Evolutionary conservation across 1,140 invertebrate species (phyloP).

Genomic region (Nephotettix cincticeps): DNA sequence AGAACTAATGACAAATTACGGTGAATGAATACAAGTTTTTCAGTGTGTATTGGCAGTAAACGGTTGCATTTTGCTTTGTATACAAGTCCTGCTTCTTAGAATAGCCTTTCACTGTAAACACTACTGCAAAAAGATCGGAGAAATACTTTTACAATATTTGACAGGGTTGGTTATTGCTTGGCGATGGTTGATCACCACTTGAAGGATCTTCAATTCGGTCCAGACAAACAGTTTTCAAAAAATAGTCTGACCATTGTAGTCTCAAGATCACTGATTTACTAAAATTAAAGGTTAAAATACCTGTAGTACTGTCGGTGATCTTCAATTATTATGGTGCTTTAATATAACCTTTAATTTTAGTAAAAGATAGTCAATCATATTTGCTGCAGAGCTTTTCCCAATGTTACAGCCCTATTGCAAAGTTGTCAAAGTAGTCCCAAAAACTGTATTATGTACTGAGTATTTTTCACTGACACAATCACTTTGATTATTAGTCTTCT

Average conservation of each 20-base stretch:
- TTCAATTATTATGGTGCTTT: no score
- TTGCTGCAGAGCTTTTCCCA: conserved; percentile 7
- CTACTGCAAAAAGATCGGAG: background rate
- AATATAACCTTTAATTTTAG: no score
- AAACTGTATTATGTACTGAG: background rate
- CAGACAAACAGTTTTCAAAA: background rate
- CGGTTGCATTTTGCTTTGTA: conserved; percentile 6
- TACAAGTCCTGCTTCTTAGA: background rate
- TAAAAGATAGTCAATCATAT: background rate
- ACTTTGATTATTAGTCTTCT: background rate
- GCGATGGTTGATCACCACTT: conserved; percentile 6
- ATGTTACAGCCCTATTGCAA: background rate
- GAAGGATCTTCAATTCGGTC: background rate
- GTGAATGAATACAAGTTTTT: background rate
- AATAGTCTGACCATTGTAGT: no score
- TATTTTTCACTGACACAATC: conserved; percentile 5
- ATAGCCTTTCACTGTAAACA: conserved; percentile 14
- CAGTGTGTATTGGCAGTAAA: background rate
- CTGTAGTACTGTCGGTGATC: no score
- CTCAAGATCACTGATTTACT: no score
- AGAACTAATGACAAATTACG: background rate
- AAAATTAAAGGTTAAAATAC: no score
- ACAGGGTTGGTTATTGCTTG: background rate
- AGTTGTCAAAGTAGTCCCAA: background rate
- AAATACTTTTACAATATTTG: background rate